Evolutionary conservation across 2,797 vertebrate genomes (phyloP).

Genomic region (Tapirus indicus): DNA sequence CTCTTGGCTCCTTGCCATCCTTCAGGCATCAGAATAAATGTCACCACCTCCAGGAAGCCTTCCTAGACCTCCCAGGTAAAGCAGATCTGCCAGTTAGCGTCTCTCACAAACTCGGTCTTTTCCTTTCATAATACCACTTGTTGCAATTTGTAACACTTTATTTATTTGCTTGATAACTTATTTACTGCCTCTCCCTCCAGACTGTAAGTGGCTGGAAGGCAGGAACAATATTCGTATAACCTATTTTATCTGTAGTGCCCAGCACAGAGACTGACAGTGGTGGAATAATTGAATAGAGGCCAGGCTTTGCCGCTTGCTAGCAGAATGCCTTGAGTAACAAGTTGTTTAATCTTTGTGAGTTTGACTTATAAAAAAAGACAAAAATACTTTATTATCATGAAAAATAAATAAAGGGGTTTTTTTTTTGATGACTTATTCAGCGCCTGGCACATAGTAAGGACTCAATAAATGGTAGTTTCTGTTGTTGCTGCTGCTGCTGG

Average conservation of each 20-base stretch:
- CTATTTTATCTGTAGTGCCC: neutral
- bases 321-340: neutral
- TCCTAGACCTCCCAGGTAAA: neutral
- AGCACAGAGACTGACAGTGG: neutral
- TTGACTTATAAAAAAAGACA: neutral
- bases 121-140: neutral
- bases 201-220: neutral
- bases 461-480: neutral
- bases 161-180: neutral
- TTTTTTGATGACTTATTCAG: neutral
- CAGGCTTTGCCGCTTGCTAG: neutral
- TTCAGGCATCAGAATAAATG: neutral
- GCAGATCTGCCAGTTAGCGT: neutral
- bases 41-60: neutral
- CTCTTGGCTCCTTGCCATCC: too few relatives aligned
- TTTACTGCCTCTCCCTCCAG: neutral
- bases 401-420: neutral
- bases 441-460: neutral
- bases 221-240: neutral
- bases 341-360: neutral
- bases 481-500: too few relatives aligned
- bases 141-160: accelerated
- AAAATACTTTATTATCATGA: neutral
- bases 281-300: neutral
- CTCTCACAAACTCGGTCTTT: neutral